These are phyloP conservation scores for Hystrix cristata DNA, from an alignment of 2,113 vertebrate species.

Conservation along the genomic window DNA sequence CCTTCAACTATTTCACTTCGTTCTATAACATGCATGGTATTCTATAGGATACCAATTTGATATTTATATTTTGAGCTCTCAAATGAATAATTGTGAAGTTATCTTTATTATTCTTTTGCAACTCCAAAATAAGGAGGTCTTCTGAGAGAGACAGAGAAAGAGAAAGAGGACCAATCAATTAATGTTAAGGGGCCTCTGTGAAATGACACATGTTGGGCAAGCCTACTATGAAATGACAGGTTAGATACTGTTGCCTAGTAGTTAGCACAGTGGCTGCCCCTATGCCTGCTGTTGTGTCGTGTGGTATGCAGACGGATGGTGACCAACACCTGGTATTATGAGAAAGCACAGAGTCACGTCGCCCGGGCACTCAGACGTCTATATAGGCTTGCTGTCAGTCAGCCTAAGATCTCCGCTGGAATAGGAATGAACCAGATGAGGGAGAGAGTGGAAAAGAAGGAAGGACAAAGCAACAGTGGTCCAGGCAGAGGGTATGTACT, in stretches of 20 bases:
- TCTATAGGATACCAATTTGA: neutral
- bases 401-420: neutral
- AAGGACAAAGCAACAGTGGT: neutral
- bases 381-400: neutral
- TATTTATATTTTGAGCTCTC: neutral
- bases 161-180: neutral
- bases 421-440: neutral
- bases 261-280: neutral
- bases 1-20: neutral
- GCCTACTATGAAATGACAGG: neutral
- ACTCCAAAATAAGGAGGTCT: neutral
- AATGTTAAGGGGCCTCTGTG: neutral
- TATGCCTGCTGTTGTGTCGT: rapidly evolving
- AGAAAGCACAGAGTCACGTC: neutral
- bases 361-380: neutral
- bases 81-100: neutral
- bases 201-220: neutral
- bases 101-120: neutral
- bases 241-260: too few species aligned
- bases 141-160: neutral
- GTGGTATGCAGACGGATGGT: neutral
- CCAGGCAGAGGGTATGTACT: neutral
- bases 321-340: neutral
- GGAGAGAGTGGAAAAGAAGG: neutral
- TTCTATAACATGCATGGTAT: neutral